These are phyloP conservation scores for Netelia virgata DNA, from an alignment of 2,888 invertebrate species.

Conservation along the genomic window DNA sequence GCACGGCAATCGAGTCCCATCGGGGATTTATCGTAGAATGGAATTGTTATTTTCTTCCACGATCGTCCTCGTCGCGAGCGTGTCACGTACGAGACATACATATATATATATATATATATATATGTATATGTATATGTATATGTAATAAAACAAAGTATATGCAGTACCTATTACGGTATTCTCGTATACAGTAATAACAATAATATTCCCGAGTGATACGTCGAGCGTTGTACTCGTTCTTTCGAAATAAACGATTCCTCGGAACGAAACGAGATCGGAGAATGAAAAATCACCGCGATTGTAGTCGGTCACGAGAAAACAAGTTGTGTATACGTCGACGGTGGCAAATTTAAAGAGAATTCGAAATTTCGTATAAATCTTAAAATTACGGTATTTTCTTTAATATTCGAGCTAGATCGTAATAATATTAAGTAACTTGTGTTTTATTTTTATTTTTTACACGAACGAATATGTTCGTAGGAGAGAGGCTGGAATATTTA, in stretches of 20 bases:
- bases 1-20: background rate
- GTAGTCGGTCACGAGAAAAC: slow-evolving; percentile 35
- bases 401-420: background rate
- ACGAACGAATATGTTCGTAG: slow-evolving; percentile 14
- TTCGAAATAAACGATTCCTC: slow-evolving; percentile 65
- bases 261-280: slow-evolving; percentile 74
- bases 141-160: slow-evolving; percentile 4
- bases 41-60: background rate
- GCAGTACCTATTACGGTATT: background rate
- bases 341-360: background rate
- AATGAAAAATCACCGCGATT: slow-evolving; percentile 76
- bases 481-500: slow-evolving; percentile 78
- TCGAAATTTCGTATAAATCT: slow-evolving; percentile 1
- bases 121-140: background rate
- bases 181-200: background rate
- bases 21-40: background rate
- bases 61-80: slow-evolving; percentile 23
- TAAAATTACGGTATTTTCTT: slow-evolving; percentile 8
- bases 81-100: background rate
- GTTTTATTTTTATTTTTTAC: background rate
- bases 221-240: background rate
- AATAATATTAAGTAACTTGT: background rate
- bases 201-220: background rate
- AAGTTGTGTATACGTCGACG: slow-evolving; percentile 9
- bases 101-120: background rate